These are phyloP conservation scores for Volucella inanis DNA, from an alignment of 2,888 invertebrate genomes.

Conservation along the genomic window DNA sequence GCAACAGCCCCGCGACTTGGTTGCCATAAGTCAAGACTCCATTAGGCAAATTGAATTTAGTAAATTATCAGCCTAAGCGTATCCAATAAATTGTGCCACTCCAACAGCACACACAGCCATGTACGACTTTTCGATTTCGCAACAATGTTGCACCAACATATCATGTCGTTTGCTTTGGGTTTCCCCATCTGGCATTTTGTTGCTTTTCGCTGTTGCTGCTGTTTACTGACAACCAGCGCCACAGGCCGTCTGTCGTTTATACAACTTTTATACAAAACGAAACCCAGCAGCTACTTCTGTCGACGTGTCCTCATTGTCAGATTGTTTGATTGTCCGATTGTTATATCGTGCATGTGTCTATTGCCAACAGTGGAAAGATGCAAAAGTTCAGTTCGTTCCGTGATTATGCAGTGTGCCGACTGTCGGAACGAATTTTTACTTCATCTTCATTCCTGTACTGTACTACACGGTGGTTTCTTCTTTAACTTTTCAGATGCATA, in stretches of 20 bases:
- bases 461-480: conserved; percentile 15
- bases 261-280: background rate
- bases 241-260: background rate
- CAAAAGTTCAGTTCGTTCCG: background rate
- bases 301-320: background rate
- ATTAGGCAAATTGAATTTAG: too few species aligned
- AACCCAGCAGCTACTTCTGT: conserved; percentile 27
- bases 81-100: background rate
- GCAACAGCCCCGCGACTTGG: too few species aligned
- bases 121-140: background rate
- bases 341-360: conserved; percentile 21
- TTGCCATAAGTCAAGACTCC: too few species aligned
- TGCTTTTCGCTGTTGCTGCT: background rate
- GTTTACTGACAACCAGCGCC: conserved; percentile 5
- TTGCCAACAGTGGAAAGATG: conserved; percentile 1
- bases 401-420: conserved; percentile 26
- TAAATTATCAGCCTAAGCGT: background rate
- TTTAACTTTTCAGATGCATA: background rate
- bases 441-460: background rate
- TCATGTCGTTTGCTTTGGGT: conserved; percentile 2
- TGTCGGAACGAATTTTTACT: conserved; percentile 9
- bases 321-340: background rate
- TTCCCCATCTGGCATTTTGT: background rate
- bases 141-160: conserved; percentile 21
- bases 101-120: background rate